These are phyloP conservation scores for Parazoanthus atlanticus DNA, from an alignment of 92 coral and sea anemone genomes.

Conservation along the genomic window DNA sequence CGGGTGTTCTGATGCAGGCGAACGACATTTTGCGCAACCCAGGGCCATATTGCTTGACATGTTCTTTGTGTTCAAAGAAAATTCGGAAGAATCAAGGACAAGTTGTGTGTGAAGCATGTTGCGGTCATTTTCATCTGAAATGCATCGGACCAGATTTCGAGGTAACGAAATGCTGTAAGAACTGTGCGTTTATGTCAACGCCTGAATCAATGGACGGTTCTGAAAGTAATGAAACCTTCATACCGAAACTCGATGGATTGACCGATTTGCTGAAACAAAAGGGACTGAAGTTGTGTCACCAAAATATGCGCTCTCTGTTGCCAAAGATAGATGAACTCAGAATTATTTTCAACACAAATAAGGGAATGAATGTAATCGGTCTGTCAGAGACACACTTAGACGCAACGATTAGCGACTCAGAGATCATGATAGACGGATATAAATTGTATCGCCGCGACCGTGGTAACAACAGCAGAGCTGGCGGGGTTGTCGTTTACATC, in stretches of 20 bases:
- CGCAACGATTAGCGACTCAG: slow-evolving; percentile 1
- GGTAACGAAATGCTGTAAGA: slow-evolving; percentile 3
- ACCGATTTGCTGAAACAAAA: slow-evolving; percentile 21
- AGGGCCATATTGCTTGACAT: slow-evolving; percentile 12
- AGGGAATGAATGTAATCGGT: not conserved
- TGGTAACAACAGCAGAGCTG: slow-evolving; percentile 24
- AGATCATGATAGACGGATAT: slow-evolving; percentile 12
- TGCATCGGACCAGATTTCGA: slow-evolving; percentile 18
- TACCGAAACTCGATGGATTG: slow-evolving; percentile 23
- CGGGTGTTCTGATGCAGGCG: slow-evolving; percentile 20
- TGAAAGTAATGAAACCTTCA: slow-evolving; percentile 21
- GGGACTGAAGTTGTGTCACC: slow-evolving; percentile 18
- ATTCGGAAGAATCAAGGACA: slow-evolving; percentile 22
- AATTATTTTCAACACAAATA: not conserved
- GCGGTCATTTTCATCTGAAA: slow-evolving; percentile 15
- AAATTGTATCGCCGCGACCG: slow-evolving; percentile 8
- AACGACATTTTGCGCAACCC: slow-evolving; percentile 23
- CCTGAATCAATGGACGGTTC: slow-evolving; percentile 5
- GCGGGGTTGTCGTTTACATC: slow-evolving; percentile 37
- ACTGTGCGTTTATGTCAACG: not conserved
- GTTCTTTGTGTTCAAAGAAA: slow-evolving; percentile 16
- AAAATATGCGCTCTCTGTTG: slow-evolving; percentile 10
- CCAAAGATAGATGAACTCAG: slow-evolving; percentile 28
- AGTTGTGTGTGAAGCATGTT: slow-evolving; percentile 19
- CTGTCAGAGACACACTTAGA: slow-evolving; percentile 5